Conservation (phyloP, 1,140 invertebrate species). For the Drosophila nebulosa region DNA sequence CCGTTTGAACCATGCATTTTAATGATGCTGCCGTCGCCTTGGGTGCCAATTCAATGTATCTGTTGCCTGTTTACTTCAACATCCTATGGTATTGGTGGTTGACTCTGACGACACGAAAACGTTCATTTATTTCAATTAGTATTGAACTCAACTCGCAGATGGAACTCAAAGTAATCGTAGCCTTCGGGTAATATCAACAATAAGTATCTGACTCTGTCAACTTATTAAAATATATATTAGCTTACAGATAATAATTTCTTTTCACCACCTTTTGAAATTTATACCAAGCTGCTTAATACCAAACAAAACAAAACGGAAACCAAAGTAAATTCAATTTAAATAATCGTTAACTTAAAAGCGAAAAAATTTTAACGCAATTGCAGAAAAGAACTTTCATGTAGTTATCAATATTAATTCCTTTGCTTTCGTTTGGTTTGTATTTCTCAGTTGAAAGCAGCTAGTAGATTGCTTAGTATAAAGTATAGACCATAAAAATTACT, state of each 20-base stretch:
- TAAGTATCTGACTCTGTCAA: not conserved
- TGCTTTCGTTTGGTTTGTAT: too few species aligned
- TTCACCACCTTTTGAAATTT: not conserved
- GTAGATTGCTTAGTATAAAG: too few species aligned
- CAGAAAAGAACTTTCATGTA: not conserved
- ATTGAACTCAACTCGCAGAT: slow-evolving; percentile 44
- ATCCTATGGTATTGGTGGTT: slow-evolving; percentile 6
- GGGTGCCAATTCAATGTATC: slow-evolving; percentile 26
- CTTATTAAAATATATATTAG: slow-evolving; percentile 41
- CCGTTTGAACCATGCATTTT: slow-evolving; percentile 76
- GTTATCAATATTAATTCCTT: too few species aligned
- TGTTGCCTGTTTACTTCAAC: not conserved
- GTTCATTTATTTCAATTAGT: slow-evolving; percentile 77
- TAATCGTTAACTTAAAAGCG: too few species aligned
- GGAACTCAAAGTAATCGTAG: slow-evolving; percentile 20
- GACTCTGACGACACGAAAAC: slow-evolving; percentile 56
- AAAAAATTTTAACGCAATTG: not conserved
- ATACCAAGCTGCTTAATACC: slow-evolving; percentile 7
- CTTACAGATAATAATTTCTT: slow-evolving; percentile 7
- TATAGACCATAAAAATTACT: too few species aligned
- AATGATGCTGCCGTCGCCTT: slow-evolving; percentile 60
- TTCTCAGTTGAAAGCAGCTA: too few species aligned
- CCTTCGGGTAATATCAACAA: slow-evolving; percentile 30
- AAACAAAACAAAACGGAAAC: slow-evolving; percentile 1
- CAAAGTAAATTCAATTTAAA: not conserved